Conservation (phyloP, 2,113 vertebrate species). For the Steatornis caripensis region DNA sequence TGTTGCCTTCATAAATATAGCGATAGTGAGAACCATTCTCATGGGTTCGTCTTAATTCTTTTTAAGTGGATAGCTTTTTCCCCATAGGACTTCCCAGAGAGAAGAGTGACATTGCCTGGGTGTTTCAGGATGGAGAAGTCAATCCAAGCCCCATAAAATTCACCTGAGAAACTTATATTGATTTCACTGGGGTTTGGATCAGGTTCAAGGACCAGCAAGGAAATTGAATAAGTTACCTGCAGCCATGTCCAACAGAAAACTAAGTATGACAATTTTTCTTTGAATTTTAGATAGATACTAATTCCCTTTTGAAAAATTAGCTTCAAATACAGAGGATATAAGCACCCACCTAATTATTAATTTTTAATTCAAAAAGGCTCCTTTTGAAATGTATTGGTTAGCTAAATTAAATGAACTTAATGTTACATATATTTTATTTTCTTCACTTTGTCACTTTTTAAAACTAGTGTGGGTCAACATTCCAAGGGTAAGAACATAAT, state of each 20-base stretch:
- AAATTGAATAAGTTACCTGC: not conserved
- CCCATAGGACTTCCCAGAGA: not conserved
- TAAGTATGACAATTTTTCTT: not conserved
- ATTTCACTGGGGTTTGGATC: slow-evolving; percentile 18
- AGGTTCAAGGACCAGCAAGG: not conserved
- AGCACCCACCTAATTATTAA: not conserved
- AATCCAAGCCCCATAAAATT: slow-evolving; percentile 4
- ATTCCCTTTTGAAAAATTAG: not conserved
- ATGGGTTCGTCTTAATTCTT: not conserved
- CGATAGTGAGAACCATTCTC: not conserved
- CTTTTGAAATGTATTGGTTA: slow-evolving; percentile 1
- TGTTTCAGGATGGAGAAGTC: not conserved
- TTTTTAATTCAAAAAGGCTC: not conserved
- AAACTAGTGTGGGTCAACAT: slow-evolving; percentile 40
- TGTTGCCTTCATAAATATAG: slow-evolving; percentile 28
- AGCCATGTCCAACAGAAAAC: not conserved
- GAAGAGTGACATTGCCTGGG: not conserved
- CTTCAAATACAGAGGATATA: slow-evolving; percentile 33
- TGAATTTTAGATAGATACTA: not conserved
- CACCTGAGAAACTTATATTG: slow-evolving; percentile 1
- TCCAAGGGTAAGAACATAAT: slow-evolving; percentile 63
- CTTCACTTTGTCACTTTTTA: slow-evolving; percentile 41
- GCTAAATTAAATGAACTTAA: slow-evolving; percentile 7
- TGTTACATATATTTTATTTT: slow-evolving; percentile 5
- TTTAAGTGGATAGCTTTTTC: slow-evolving; percentile 9